Evolutionary conservation across 35 echinoderm and acorn worm genomes (phyloP).

Genomic region (Stichopus chloronotus): DNA sequence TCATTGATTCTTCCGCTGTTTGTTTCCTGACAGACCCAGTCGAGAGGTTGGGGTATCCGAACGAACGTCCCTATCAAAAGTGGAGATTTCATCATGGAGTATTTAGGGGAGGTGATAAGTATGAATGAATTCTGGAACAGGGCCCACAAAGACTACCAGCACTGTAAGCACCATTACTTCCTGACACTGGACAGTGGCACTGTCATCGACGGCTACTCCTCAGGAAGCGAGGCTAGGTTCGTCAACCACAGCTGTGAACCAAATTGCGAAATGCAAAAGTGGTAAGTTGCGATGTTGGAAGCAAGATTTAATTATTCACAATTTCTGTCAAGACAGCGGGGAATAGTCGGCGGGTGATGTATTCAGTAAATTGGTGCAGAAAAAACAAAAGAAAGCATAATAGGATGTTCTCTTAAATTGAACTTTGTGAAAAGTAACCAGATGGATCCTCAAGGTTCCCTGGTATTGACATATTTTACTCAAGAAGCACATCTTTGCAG

Average conservation of each 20-base stretch:
- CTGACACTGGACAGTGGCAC: conserved; percentile 86
- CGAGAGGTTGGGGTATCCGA: conserved; percentile 83
- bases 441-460: too few relatives aligned
- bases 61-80: conserved; percentile 62
- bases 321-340: too few relatives aligned
- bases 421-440: too few relatives aligned
- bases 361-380: too few relatives aligned
- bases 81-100: conserved; percentile 87
- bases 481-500: too few relatives aligned
- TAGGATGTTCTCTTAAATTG: too few relatives aligned
- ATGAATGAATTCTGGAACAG: conserved; percentile 91
- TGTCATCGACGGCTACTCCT: conserved; percentile 94
- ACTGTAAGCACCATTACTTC: conserved; percentile 96
- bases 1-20: not conserved
- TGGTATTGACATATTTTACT: too few relatives aligned
- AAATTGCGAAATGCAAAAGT: conserved; percentile 99
- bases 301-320: too few relatives aligned
- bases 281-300: conserved; percentile 54
- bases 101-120: conserved; percentile 95
- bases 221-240: conserved; percentile 90
- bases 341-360: too few relatives aligned
- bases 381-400: too few relatives aligned
- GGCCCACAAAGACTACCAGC: conserved; percentile 90
- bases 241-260: conserved; percentile 99
- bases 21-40: conserved; percentile 65